Evolutionary conservation across 2,797 vertebrate genomes (phyloP), one percentile per base, ranked within the genome.

Genomic region (Garrulus glandarius): DNA sequence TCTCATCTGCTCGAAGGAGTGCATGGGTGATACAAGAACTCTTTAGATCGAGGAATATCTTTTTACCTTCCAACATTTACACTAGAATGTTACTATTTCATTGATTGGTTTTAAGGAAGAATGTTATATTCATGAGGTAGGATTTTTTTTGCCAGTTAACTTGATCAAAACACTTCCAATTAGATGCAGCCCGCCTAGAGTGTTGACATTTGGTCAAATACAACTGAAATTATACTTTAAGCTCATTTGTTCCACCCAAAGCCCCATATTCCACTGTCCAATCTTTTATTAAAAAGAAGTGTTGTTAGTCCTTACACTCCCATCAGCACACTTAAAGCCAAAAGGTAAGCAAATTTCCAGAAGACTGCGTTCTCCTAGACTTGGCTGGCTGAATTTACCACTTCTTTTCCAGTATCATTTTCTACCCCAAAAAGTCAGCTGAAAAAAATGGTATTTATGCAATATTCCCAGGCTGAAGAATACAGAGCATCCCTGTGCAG

Each of bases 21-120:
- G 20, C 18, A 36, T 37, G 64, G 69, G 59, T 50, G 29, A 11
- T 21, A 2, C 8, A 63, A 85, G 56, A 64, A 64, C 36, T 43
- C n/a, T 49, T 37, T 9, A 44, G 13, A 52, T 5, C n/a, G 21
- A 84, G 29, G 23, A 81, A n/a, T 47, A 47, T 3, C 50, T 89
- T 68, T 68, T 69, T 15, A 36, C 26, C 11, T 95, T 30, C 30
- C 24, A 47, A 19, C 70, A 50, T 84, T 92, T 92, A 70, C 44
- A 64, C 41, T 70, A 47, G 44, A 43, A 84, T 74, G 87, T 80
- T 60, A 95, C 37, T 44, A 60, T 34, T 90, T 80, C n/a, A 70
- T n/a, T 70, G 57, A 56, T 68, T 84, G 18, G 19, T 85, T 91
- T 88, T 65, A 86, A 92, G 84, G 56, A 89, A 92, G 34, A 90